A percentile compares a stretch with the other conserved stretches of the same genome.
These are phyloP conservation scores for Tadarida brasiliensis DNA, from an alignment of 2,797 vertebrate genomes.

Conservation along the genomic window DNA sequence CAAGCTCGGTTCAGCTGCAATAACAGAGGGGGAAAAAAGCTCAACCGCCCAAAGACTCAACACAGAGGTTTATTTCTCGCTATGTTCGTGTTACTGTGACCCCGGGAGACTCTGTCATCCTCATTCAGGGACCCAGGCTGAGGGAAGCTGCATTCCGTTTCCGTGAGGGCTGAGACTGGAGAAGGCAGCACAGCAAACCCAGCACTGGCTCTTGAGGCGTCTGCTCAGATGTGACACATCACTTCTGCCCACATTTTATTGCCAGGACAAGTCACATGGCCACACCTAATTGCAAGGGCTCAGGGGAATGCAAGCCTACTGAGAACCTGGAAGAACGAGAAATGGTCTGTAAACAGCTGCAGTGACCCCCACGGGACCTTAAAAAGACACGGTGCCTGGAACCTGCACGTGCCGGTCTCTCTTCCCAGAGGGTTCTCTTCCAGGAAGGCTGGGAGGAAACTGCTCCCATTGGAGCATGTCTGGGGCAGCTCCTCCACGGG, in stretches of 20 bases:
- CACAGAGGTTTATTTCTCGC: not conserved
- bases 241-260: not conserved
- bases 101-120: not conserved
- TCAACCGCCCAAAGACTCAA: not conserved
- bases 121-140: not conserved
- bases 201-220: not conserved
- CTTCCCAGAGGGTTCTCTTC: not conserved
- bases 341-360: not conserved
- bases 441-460: not conserved
- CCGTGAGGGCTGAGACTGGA: not conserved
- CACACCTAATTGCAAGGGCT: no score
- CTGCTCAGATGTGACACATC: not conserved
- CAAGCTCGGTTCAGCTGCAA: no score
- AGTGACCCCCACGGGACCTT: not conserved
- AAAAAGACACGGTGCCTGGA: fast-evolving
- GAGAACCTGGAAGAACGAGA: not conserved
- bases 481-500: not conserved
- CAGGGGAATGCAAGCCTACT: not conserved
- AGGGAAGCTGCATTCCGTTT: not conserved
- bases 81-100: no score
- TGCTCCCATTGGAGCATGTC: not conserved
- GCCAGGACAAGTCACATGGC: not conserved
- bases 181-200: not conserved
- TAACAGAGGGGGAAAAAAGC: not conserved
- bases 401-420: no score